Percentiles rank a stretch among this genome's conserved stretches.
These are phyloP conservation scores for Myotis pilosus DNA, from an alignment of 2,797 vertebrate species.

Conservation along the genomic window DNA sequence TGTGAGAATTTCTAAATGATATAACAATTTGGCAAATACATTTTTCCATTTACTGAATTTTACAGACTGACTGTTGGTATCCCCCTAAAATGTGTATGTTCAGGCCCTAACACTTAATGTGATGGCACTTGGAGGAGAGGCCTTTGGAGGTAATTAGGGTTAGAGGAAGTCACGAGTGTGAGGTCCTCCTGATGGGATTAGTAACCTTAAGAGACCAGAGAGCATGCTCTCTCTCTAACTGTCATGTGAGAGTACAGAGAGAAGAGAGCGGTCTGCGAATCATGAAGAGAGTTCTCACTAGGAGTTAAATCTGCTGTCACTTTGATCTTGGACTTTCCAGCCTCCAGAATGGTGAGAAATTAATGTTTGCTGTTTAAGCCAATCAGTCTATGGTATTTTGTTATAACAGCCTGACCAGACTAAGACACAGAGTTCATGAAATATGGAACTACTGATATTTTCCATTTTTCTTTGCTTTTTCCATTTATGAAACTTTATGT, in stretches of 20 bases:
- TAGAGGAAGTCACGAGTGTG: neutral
- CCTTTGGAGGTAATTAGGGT: neutral
- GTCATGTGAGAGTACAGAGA: neutral
- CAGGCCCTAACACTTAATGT: neutral
- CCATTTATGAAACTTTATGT: neutral
- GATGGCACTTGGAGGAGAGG: neutral
- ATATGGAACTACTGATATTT: neutral
- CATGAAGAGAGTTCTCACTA: neutral
- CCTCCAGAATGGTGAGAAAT: neutral
- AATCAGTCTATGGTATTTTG: neutral
- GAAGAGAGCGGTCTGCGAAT: neutral
- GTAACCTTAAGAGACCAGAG: neutral
- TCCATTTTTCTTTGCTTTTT: neutral
- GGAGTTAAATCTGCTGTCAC: neutral
- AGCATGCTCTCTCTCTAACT: neutral
- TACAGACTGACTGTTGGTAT: neutral
- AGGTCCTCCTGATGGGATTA: neutral
- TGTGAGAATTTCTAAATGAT: neutral
- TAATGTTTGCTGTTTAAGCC: neutral
- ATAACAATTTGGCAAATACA: neutral
- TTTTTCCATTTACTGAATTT: neutral
- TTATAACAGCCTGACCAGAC: neutral
- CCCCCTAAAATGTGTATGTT: neutral
- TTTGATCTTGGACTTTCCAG: neutral
- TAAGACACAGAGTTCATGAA: neutral